These are phyloP conservation scores for Zoroaster sp. DNA, from an alignment of 53 echinoderm and acorn worm species.

Conservation along the genomic window DNA sequence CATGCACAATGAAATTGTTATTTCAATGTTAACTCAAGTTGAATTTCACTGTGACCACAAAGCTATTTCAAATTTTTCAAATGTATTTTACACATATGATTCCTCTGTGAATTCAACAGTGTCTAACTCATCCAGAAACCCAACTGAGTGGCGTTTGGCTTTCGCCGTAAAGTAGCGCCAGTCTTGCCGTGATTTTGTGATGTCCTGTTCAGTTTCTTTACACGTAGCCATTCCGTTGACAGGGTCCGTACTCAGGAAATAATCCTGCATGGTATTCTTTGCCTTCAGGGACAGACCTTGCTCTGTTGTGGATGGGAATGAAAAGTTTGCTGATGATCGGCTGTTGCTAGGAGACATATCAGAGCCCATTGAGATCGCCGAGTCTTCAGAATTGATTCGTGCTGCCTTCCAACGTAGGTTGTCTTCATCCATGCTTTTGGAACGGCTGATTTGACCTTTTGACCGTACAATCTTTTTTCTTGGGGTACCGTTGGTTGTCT, in stretches of 20 bases:
- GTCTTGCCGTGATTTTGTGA: slow-evolving; percentile 34
- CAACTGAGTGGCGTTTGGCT: slow-evolving; percentile 57
- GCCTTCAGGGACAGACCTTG: not conserved
- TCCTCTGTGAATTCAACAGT: slow-evolving; percentile 88
- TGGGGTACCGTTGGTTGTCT: not conserved
- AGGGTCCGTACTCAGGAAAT: slow-evolving; percentile 43
- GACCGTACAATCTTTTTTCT: not conserved
- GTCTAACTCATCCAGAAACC: slow-evolving; percentile 71
- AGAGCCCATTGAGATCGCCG: slow-evolving; percentile 32
- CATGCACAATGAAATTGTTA: not conserved
- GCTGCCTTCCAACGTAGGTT: not conserved
- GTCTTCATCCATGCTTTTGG: slow-evolving; percentile 24
- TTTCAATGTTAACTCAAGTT: not conserved
- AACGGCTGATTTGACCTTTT: not conserved
- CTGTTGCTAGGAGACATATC: not conserved
- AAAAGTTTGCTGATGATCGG: not conserved
- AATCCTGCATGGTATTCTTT: slow-evolving; percentile 16
- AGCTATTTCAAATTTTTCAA: not conserved
- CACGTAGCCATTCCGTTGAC: slow-evolving; percentile 40
- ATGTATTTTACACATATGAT: slow-evolving; percentile 75
- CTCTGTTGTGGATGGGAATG: not conserved
- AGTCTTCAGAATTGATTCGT: slow-evolving; percentile 16
- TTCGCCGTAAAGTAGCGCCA: slow-evolving; percentile 44
- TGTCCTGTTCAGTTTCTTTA: slow-evolving; percentile 27
- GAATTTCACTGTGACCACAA: not conserved